Evolutionary conservation across 2,113 vertebrate genomes (phyloP).

Genomic region (Onychorhynchus coronatus): DNA sequence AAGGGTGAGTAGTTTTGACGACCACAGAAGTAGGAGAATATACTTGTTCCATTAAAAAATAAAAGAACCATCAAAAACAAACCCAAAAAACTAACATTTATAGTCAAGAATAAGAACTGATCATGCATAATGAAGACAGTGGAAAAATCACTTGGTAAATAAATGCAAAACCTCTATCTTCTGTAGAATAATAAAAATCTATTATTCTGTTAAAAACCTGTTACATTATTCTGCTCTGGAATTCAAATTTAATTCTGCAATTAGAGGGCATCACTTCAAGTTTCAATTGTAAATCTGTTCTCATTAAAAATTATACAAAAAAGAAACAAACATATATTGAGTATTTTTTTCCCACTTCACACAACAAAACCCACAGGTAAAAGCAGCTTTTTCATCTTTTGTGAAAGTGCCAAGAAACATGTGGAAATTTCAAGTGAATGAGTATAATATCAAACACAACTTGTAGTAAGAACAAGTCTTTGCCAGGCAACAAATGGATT

Average conservation of each 20-base stretch:
- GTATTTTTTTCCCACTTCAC: neutral
- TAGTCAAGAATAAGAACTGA: neutral
- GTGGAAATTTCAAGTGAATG: neutral
- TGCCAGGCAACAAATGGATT: neutral
- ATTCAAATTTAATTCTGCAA: neutral
- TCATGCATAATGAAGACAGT: neutral
- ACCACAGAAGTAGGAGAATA: neutral
- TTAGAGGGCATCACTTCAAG: neutral
- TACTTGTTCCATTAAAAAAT: neutral
- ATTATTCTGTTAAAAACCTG: neutral
- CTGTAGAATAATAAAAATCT: neutral
- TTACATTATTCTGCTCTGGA: neutral
- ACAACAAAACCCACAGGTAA: neutral
- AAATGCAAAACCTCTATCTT: neutral
- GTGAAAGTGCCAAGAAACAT: neutral
- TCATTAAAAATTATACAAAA: neutral
- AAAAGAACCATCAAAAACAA: neutral
- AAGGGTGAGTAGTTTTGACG: neutral
- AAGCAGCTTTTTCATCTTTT: neutral
- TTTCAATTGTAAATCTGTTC: neutral
- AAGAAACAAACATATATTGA: neutral
- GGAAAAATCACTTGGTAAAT: neutral
- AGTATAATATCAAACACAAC: neutral
- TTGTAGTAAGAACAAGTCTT: neutral
- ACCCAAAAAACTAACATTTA: fast-evolving